Evolutionary conservation across 2,797 vertebrate genomes (phyloP).

Genomic region (Polyboroides typus): DNA sequence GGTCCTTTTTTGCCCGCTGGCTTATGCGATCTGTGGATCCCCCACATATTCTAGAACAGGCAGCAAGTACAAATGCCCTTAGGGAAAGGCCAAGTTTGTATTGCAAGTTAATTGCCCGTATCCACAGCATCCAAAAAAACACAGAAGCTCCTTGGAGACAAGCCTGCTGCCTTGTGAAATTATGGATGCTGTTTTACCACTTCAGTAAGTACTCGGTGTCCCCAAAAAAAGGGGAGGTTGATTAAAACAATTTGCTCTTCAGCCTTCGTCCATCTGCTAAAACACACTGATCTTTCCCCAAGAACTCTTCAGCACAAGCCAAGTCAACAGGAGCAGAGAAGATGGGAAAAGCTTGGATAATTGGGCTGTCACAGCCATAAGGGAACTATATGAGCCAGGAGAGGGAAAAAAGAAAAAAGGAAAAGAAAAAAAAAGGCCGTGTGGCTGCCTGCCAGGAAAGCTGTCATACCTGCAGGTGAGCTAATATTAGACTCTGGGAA

Average conservation of each 20-base stretch:
- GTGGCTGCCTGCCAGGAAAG: background rate
- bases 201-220: background rate
- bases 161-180: constrained; percentile 5
- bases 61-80: background rate
- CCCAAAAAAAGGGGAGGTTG: background rate
- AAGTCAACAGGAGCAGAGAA: background rate
- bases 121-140: background rate
- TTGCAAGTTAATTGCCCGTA: background rate
- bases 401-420: background rate
- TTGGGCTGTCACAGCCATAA: background rate
- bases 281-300: background rate
- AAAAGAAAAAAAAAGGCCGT: too few relatives aligned
- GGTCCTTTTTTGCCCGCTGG: background rate
- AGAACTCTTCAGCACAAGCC: background rate
- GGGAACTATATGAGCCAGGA: background rate
- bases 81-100: background rate
- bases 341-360: background rate
- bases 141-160: constrained; percentile 6
- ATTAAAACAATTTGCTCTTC: constrained; percentile 35
- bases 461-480: background rate
- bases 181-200: background rate
- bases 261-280: constrained; percentile 12
- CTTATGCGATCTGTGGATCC: background rate
- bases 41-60: background rate
- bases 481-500: background rate